Base-by-base conservation (phyloP, 1,140 invertebrate genomes). In the Ceratoteleas bidentatus region DNA sequence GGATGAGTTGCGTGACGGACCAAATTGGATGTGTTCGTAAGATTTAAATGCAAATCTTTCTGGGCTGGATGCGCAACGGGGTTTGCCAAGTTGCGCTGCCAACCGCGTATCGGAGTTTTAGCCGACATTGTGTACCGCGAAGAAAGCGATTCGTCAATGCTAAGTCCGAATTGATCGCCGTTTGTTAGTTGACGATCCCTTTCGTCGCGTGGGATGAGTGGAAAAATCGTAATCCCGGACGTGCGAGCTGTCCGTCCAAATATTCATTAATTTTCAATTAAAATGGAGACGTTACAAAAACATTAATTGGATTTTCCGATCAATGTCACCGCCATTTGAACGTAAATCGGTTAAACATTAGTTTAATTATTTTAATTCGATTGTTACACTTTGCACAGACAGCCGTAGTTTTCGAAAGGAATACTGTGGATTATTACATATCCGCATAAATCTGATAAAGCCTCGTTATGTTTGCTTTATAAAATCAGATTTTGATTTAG, bases 1-100 rank as follows among this genome's bases (percentile, higher is more conserved):
- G 40, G 36, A 80, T 69, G 69, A 68, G 69, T 80, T 69, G 66
- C 76, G 65, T 79, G 76, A 79, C 68, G 76, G 56, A 79, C 66
- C 40, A 61, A 60, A 72, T 65, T 72, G 58, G 36, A 78, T 58
- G 60, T 65, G 40, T 53, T 77, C 24, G 58, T 45, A 38, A 52
- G 61, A 78, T 72, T 78, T 78, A 70, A 57, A 78, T 78, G 53
- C 49, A 72, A 65, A 64, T 70, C 33, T 64, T 72, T 72, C 24
- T 52, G 14, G 33, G 47, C 60, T 70, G 61, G 47, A 70, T 45
- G 38, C n/a, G 54, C 52, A 72, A 66, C 36, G 43, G 6, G 45
- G 34, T 52, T 66, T 66, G 60, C 33, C 49, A 66, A 61, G 33
- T 72, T 54, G 56, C 32, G n/a, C 10, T n/a, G 57, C 47, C 24